phyloP scores from a whole-genome alignment of 2,113 vertebrate genomes.

The Elaphurus davidianus region DNA sequence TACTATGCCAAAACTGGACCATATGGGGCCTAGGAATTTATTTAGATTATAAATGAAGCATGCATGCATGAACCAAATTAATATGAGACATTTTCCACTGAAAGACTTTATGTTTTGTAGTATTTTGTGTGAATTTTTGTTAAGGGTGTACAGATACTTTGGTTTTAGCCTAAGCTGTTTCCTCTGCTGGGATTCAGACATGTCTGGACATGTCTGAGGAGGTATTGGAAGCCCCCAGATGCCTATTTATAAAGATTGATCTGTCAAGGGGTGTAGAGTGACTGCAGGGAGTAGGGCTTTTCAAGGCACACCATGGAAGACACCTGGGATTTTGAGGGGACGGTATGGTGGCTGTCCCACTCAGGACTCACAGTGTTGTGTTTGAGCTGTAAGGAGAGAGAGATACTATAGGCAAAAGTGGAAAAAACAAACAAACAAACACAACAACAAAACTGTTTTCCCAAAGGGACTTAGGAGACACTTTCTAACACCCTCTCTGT shows the following conservation, averaged over 20 bases:
- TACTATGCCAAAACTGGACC: not conserved
- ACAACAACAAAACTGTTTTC: not conserved
- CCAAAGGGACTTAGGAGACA: not conserved
- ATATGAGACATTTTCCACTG: not conserved
- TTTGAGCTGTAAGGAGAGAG: not conserved
- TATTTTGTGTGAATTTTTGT: not conserved
- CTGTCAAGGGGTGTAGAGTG: not conserved
- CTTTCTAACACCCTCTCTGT: not conserved
- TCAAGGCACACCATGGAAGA: not conserved
- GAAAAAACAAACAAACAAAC: not conserved
- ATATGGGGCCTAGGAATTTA: not conserved
- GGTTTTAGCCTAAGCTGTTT: not conserved
- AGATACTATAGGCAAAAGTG: not conserved
- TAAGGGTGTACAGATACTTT: not conserved
- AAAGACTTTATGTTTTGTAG: not conserved
- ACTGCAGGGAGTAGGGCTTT: not conserved
- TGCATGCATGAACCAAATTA: not conserved
- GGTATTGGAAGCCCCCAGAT: not conserved
- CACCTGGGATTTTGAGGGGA: not conserved
- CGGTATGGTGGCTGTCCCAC: not conserved
- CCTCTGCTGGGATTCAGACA: not conserved
- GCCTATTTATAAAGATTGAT: not conserved
- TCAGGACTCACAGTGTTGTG: not conserved
- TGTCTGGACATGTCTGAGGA: not conserved
- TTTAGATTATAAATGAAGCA: conserved; percentile 47